Conservation (phyloP, 1,140 invertebrate genomes). For the Macrostomum lignano region DNA sequence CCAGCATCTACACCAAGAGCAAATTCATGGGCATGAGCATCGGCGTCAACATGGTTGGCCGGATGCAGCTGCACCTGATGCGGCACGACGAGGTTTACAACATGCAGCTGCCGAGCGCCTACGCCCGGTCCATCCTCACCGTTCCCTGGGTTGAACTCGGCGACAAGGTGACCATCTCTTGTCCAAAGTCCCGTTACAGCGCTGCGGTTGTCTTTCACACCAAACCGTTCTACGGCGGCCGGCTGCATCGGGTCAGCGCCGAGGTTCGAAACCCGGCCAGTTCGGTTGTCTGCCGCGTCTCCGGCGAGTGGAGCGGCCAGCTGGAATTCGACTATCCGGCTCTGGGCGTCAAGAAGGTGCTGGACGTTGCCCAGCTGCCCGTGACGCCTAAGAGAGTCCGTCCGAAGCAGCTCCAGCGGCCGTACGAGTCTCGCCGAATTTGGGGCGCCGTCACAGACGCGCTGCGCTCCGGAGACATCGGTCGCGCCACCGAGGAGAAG, state of each 20-base stretch:
- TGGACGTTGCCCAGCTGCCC: too few relatives aligned
- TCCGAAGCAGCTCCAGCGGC: conserved; percentile 15
- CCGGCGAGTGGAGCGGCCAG: conserved; percentile 23
- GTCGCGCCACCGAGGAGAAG: conserved; percentile 23
- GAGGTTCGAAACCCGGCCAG: conserved; percentile 37
- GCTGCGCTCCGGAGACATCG: conserved; percentile 14
- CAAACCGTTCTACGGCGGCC: too few relatives aligned
- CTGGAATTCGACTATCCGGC: too few relatives aligned
- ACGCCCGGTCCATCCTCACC: conserved; percentile 68
- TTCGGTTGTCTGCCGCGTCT: conserved; percentile 19
- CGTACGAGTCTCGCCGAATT: conserved; percentile 20
- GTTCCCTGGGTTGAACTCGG: conserved; percentile 87
- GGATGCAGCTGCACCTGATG: conserved; percentile 38
- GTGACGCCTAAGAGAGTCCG: conserved; percentile 21
- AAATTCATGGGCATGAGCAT: conserved; percentile 83
- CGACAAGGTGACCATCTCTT: conserved; percentile 54
- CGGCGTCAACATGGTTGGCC: conserved; percentile 34
- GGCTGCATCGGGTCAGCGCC: conserved; percentile 50
- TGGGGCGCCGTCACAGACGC: conserved; percentile 23
- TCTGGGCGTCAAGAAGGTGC: too few relatives aligned
- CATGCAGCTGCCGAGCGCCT: conserved; percentile 74
- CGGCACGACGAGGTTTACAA: conserved; percentile 64
- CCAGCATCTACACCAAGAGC: conserved; percentile 42
- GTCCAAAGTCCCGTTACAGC: conserved; percentile 56
- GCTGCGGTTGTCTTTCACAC: conserved; percentile 70